A percentile compares a stretch with the other conserved stretches of the same genome.
Conservation (phyloP, 2,797 vertebrate genomes). For the Xiphophorus birchmanni region DNA sequence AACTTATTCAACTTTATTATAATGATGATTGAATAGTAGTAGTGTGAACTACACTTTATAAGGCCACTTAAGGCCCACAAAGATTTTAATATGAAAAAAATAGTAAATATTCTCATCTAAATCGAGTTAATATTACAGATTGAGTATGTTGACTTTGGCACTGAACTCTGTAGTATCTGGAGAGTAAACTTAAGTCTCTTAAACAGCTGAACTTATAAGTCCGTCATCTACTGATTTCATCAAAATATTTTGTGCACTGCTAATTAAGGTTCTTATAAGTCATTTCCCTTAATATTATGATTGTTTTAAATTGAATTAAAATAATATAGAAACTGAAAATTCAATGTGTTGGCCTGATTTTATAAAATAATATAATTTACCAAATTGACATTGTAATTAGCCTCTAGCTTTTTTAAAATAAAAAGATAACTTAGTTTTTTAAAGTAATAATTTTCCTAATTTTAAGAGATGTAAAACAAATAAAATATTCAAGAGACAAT, state of each 20-base stretch:
- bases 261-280: conserved; percentile 13
- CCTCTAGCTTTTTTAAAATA: background rate
- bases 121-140: conserved; percentile 31
- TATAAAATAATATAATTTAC: background rate
- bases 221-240: conserved; percentile 36
- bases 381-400: background rate
- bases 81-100: conserved; percentile 17
- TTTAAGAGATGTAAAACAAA: background rate
- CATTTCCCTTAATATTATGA: conserved; percentile 3
- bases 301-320: conserved; percentile 7
- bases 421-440: too few relatives aligned
- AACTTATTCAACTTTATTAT: conserved; percentile 16
- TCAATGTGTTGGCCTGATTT: background rate
- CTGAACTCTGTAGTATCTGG: conserved; percentile 10
- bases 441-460: background rate
- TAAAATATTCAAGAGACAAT: background rate
- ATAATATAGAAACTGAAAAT: conserved; percentile 9
- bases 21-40: conserved; percentile 15
- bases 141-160: conserved; percentile 17
- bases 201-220: conserved; percentile 36
- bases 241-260: conserved; percentile 24
- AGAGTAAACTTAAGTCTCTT: conserved; percentile 27
- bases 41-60: conserved; percentile 9
- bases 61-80: conserved; percentile 2
- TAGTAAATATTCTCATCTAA: conserved; percentile 21